Conservation (phyloP, 2,113 vertebrate genomes). For the Cyprinodon brontotheroides region DNA sequence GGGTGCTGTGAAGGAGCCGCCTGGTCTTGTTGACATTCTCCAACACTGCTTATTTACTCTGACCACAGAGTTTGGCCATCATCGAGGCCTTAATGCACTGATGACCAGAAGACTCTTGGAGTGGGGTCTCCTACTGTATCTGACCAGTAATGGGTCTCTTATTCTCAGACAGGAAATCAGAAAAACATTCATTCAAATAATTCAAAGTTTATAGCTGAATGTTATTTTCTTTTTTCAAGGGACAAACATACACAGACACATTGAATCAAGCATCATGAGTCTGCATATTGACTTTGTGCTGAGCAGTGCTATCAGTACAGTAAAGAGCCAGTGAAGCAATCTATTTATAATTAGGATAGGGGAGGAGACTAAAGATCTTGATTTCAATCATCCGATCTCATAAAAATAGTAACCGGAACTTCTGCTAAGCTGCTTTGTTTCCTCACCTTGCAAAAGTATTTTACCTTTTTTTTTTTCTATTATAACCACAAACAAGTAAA, state of each 20-base stretch:
- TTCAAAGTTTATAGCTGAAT: slow-evolving; percentile 18
- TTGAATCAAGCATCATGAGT: slow-evolving; percentile 53
- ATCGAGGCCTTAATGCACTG: slow-evolving; percentile 50
- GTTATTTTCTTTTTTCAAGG: not conserved
- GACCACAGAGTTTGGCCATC: slow-evolving; percentile 68
- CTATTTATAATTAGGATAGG: slow-evolving; percentile 65
- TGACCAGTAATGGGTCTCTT: slow-evolving; percentile 23
- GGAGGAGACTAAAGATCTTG: slow-evolving; percentile 70
- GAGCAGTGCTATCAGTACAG: slow-evolving; percentile 59
- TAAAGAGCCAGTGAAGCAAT: slow-evolving; percentile 62
- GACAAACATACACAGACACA: slow-evolving; percentile 10
- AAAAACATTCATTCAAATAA: slow-evolving; percentile 13
- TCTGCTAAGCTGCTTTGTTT: slow-evolving; percentile 52
- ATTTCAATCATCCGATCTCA: slow-evolving; percentile 72
- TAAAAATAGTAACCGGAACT: slow-evolving; percentile 66
- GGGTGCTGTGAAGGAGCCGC: slow-evolving; percentile 69
- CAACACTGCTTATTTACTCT: slow-evolving; percentile 72
- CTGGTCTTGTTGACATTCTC: slow-evolving; percentile 73
- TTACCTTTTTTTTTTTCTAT: not conserved
- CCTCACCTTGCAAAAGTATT: not conserved
- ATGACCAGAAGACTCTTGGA: slow-evolving; percentile 43
- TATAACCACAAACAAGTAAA: not conserved
- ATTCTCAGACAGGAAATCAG: slow-evolving; percentile 18
- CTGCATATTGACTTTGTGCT: slow-evolving; percentile 62
- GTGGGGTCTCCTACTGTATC: slow-evolving; percentile 62